Base-by-base conservation (phyloP, 2,797 vertebrate genomes). In the Vultur gryphus region DNA sequence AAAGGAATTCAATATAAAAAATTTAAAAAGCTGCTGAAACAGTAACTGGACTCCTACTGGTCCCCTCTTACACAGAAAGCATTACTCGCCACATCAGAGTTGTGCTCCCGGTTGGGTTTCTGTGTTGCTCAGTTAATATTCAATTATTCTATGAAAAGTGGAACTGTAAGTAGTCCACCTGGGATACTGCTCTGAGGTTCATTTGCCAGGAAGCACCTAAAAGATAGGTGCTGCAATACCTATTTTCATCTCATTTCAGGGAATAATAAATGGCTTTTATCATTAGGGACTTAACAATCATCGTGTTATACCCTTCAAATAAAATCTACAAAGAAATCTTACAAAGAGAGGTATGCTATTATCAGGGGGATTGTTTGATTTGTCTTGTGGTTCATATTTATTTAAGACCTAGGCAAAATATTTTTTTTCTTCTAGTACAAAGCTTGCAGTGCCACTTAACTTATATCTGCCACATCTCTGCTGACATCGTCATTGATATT, bases 181-280 rank as follows among this genome's bases (percentile, higher is more conserved):
- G 39, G 29, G 80, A 72, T 89, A 87, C n/a, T 88, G 43, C 58
- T 96, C 62, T 80, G 28, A 57, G 57, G 16, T 80, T 95, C 37
- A 57, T 87, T 95, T 95, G 18, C 44, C 57, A 85, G 44, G 39
- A 89, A 49, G 23, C 21, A 54, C 35, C 72, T 87, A 64, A 90
- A 84, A 92, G 43, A 44, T 33, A 83, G 81, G n/a, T 83, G 48
- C 64, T 73, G n/a, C 23, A 76, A 44, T 79, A 66, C 8, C 15
- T 84, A 17, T 85, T 94, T 83, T 87, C 59, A 66, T 33, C 13
- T 91, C 1, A 46, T 87, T 80, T 85, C 37, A 62, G 33, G n/a
- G 92, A 89, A 71, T 85, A 80, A 73, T 85, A 49, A 84, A 58
- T 85, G 51, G 48, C 14, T 77, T 94, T 94, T 91, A 84, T 88